phyloP scores from a whole-genome alignment of 2,797 vertebrate species.

The Remorina albescens region DNA sequence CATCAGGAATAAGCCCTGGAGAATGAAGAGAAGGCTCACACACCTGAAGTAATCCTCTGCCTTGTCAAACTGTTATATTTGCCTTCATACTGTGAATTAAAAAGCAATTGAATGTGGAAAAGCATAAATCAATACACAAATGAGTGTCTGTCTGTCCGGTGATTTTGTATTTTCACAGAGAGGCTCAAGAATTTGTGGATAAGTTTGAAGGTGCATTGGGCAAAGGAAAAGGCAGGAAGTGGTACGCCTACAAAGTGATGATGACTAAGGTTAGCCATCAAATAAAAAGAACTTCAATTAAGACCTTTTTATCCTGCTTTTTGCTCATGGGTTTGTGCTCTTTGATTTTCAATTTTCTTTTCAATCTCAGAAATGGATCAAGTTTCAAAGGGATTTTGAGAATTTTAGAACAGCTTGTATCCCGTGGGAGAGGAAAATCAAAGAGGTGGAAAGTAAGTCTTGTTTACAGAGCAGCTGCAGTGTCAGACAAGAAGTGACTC shows the following conservation, averaged over 20 bases:
- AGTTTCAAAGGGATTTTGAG: constrained; percentile 97
- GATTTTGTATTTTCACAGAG: constrained; percentile 79
- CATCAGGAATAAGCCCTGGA: constrained; percentile 96
- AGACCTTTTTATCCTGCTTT: background rate
- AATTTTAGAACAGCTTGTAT: constrained; percentile 98
- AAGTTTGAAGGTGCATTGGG: constrained; percentile 98
- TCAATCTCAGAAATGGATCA: constrained; percentile 94
- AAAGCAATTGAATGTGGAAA: background rate
- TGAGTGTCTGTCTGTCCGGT: background rate
- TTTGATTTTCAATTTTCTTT: background rate
- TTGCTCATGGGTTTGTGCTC: background rate
- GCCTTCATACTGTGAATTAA: background rate
- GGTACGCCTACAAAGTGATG: constrained; percentile 96
- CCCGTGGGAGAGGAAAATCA: constrained; percentile 99
- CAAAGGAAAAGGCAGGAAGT: constrained; percentile 94
- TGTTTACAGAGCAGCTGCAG: background rate
- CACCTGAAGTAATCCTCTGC: constrained; percentile 86
- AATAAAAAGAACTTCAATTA: background rate
- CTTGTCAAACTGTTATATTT: background rate
- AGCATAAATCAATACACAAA: background rate
- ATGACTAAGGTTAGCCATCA: constrained; percentile 83
- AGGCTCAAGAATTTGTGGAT: constrained; percentile 95
- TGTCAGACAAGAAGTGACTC: background rate
- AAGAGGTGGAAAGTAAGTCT: constrained; percentile 97
- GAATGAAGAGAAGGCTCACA: constrained; percentile 91